phyloP scores from a whole-genome alignment of 2,888 invertebrate genomes.

The Mythimna pallens region DNA sequence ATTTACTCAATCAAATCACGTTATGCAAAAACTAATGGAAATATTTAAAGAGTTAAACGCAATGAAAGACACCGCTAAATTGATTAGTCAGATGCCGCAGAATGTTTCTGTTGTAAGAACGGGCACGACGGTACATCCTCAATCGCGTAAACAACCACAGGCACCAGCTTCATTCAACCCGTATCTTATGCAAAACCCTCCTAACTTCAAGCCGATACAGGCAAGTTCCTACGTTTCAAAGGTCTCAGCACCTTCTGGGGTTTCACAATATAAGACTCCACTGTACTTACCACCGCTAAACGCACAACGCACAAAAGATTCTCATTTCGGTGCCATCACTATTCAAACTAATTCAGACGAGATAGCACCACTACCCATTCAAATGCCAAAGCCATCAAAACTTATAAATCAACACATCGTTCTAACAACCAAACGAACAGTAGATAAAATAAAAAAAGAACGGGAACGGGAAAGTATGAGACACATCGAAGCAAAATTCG shows the following conservation, averaged over 20 bases:
- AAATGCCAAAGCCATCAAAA: constrained; percentile 71
- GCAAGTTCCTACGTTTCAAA: constrained; percentile 7
- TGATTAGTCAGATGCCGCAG: constrained; percentile 24
- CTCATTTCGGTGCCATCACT: constrained; percentile 67
- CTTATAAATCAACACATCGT: constrained; percentile 79
- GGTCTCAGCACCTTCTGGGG: neutral
- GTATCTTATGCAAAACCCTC: constrained; percentile 23
- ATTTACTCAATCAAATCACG: constrained; percentile 56
- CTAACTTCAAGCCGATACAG: neutral
- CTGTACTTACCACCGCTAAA: constrained; percentile 26
- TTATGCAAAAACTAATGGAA: constrained; percentile 75
- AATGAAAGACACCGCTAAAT: constrained; percentile 60
- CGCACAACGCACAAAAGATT: constrained; percentile 9
- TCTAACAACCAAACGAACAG: constrained; percentile 69
- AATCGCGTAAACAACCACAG: constrained; percentile 3
- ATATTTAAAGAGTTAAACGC: constrained; percentile 75
- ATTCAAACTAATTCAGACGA: constrained; percentile 83
- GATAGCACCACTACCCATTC: constrained; percentile 79
- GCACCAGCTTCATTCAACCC: constrained; percentile 21
- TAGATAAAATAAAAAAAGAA: constrained; percentile 27
- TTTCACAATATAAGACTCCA: neutral
- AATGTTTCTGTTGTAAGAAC: neutral
- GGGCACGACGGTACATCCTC: neutral
- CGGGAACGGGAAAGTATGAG: constrained; percentile 31
- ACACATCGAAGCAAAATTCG: constrained; percentile 30